Evolutionary conservation across 2,797 vertebrate genomes (phyloP).

Genomic region (Epinephelus awoara): DNA sequence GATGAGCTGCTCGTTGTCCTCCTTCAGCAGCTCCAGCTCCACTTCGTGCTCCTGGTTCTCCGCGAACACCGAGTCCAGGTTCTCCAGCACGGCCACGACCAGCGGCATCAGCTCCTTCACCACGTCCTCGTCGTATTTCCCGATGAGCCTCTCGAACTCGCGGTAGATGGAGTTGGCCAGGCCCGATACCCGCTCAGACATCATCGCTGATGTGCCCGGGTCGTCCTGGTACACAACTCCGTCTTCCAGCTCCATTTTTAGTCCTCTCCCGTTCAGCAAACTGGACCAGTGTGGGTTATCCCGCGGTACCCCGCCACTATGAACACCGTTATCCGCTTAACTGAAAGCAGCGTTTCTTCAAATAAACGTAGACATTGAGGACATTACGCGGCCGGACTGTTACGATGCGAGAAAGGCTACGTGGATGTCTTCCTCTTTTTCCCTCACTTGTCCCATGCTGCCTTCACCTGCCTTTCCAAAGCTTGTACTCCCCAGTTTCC

Average conservation of each 20-base stretch:
- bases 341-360: constrained; percentile 28
- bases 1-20: constrained; percentile 98
- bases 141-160: constrained; percentile 95
- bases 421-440: constrained; percentile 78
- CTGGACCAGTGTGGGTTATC: constrained; percentile 52
- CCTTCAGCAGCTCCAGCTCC: constrained; percentile 96
- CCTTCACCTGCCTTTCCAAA: constrained; percentile 56
- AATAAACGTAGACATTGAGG: constrained; percentile 56
- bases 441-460: constrained; percentile 65
- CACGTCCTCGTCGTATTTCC: constrained; percentile 95
- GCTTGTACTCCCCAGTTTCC: neutral
- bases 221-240: constrained; percentile 95
- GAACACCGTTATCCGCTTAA: constrained; percentile 27
- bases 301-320: constrained; percentile 65
- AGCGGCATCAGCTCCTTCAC: constrained; percentile 97
- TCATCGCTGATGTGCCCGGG: constrained; percentile 91
- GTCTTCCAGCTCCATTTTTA: constrained; percentile 95
- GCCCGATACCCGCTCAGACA: constrained; percentile 97
- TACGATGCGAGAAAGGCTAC: constrained; percentile 70
- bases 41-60: constrained; percentile 96
- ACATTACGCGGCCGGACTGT: constrained; percentile 37
- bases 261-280: constrained; percentile 64
- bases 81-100: constrained; percentile 95
- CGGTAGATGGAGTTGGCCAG: constrained; percentile 96
- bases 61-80: constrained; percentile 94